These are phyloP conservation scores for Trichopoda pennipes DNA, from an alignment of 2,888 invertebrate genomes.

Conservation along the genomic window DNA sequence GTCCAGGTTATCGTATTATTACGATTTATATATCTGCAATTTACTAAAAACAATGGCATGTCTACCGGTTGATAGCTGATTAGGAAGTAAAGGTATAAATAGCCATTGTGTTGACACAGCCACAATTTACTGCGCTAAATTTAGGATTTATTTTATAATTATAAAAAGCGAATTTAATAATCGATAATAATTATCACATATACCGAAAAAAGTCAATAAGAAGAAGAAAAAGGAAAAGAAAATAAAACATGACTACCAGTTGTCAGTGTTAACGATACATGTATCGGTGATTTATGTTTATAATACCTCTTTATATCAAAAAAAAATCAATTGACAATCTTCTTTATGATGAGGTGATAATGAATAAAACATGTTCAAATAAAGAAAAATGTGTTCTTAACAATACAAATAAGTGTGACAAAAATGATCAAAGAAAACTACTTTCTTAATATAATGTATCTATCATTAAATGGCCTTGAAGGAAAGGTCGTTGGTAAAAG, in stretches of 20 bases:
- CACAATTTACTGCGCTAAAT: too few relatives aligned
- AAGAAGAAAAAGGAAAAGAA: neutral
- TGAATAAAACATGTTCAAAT: conserved; percentile 60
- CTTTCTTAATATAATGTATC: conserved; percentile 14
- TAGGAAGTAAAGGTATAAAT: too few relatives aligned
- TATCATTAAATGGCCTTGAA: conserved; percentile 73
- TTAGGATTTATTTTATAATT: too few relatives aligned
- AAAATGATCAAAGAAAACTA: conserved; percentile 43
- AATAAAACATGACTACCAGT: neutral
- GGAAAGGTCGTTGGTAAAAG: neutral
- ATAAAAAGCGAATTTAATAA: too few relatives aligned
- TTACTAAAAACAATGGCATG: too few relatives aligned
- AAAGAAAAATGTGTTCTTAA: conserved; percentile 27
- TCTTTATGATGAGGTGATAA: conserved; percentile 71
- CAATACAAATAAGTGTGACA: conserved; percentile 65
- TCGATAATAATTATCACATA: too few relatives aligned
- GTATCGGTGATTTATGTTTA: neutral
- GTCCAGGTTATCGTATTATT: too few relatives aligned
- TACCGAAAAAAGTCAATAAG: too few relatives aligned
- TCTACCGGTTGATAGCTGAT: too few relatives aligned
- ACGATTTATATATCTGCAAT: too few relatives aligned
- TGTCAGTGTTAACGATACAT: neutral
- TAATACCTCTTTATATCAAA: neutral
- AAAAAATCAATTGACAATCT: neutral
- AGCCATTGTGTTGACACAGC: too few relatives aligned